A percentile compares a stretch with the other conserved stretches of the same genome.
These are phyloP conservation scores for Mnemiopsis leidyi DNA, from an alignment of 37 sponge, comb jelly and placozoan genomes.

Conservation along the genomic window DNA sequence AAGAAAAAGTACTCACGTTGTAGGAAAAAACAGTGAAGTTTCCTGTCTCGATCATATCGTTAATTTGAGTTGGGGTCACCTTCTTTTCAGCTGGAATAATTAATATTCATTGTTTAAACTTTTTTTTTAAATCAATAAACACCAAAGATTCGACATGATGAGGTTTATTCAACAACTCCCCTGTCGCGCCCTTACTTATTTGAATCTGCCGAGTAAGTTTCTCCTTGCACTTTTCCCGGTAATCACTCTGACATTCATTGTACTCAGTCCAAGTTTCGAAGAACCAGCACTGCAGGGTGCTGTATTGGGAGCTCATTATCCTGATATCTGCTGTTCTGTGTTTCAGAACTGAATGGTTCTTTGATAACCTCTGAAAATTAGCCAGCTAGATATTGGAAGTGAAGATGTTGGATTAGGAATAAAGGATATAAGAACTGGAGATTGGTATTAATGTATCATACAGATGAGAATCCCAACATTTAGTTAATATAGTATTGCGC, in stretches of 20 bases:
- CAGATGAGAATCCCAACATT: no score
- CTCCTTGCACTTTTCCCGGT: conserved; percentile 53
- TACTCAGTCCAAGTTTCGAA: conserved; percentile 63
- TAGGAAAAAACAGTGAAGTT: conserved; percentile 53
- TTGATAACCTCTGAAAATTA: no score
- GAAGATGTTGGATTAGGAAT: no score
- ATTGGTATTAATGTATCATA: no score
- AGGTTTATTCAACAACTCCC: no score
- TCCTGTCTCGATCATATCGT: conserved; percentile 49
- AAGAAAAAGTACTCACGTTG: conserved; percentile 10
- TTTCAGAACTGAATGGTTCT: neutral
- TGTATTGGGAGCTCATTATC: conserved; percentile 29
- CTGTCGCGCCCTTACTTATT: neutral
- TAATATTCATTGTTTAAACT: no score
- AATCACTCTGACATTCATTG: conserved; percentile 56
- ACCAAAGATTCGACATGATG: no score
- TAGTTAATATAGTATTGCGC: no score
- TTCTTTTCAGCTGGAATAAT: conserved; percentile 63
- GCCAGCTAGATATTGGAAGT: no score
- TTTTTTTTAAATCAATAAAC: no score
- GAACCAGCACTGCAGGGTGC: conserved; percentile 7
- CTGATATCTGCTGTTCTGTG: conserved; percentile 12
- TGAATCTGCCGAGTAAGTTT: conserved; percentile 60
- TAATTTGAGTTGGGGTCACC: neutral
- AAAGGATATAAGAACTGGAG: no score